These are phyloP conservation scores for Rhogogaster chlorosoma DNA, from an alignment of 2,888 invertebrate species.

Conservation along the genomic window DNA sequence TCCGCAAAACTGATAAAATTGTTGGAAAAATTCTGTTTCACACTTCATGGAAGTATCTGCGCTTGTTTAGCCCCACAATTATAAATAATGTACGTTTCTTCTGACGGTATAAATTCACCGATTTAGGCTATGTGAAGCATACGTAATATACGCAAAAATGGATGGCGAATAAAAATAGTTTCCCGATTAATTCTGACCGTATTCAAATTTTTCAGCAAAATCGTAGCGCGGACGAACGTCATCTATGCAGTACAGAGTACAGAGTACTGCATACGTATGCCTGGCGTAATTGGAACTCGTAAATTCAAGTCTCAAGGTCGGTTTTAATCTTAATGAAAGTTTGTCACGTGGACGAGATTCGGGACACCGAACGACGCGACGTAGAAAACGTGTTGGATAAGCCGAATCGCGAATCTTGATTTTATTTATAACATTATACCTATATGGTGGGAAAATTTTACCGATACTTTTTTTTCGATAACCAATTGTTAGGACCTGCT, in stretches of 20 bases:
- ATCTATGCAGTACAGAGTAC: background rate
- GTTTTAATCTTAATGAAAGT: slow-evolving; percentile 47
- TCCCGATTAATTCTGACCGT: background rate
- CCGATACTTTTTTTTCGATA: background rate
- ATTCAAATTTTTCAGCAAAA: background rate
- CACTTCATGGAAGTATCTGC: background rate
- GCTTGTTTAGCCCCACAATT: background rate
- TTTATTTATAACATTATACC: background rate
- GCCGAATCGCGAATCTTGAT: background rate
- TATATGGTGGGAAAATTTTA: background rate
- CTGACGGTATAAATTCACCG: background rate
- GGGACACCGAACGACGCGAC: background rate
- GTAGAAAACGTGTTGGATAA: background rate
- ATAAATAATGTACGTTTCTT: background rate
- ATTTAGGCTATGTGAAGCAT: background rate
- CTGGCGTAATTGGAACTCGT: slow-evolving; percentile 38
- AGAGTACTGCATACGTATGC: slow-evolving; percentile 1
- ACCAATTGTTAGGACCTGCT: background rate
- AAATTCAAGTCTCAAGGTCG: slow-evolving; percentile 40
- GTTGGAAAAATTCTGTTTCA: background rate
- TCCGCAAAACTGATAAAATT: background rate
- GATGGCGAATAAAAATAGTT: background rate
- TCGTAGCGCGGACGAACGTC: background rate
- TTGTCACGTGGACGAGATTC: slow-evolving; percentile 25
- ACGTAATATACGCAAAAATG: background rate